Conservation (phyloP, 2,888 invertebrate species). For the Hirtodrosophila trivittata region DNA sequence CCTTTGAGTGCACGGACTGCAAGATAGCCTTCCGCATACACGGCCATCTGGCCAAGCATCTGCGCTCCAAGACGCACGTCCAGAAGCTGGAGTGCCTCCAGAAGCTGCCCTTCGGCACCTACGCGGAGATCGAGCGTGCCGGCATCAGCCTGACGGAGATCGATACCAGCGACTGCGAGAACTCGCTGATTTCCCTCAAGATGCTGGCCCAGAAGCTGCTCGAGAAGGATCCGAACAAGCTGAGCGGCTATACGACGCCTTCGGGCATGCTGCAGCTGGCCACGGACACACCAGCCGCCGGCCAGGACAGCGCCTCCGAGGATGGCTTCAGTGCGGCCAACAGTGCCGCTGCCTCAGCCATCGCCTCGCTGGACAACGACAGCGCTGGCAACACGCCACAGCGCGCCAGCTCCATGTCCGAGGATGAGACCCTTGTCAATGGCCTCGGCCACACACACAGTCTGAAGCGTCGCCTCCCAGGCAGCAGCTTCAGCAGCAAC, state of each 20-base stretch:
- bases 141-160: slow-evolving; percentile 96
- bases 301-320: slow-evolving; percentile 82
- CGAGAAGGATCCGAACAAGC: slow-evolving; percentile 91
- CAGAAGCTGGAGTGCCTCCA: slow-evolving; percentile 96
- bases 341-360: slow-evolving; percentile 78
- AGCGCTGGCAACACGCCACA: slow-evolving; percentile 80
- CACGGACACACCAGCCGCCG: slow-evolving; percentile 62
- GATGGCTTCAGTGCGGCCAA: slow-evolving; percentile 82
- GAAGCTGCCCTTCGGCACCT: slow-evolving; percentile 96
- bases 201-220: slow-evolving; percentile 91
- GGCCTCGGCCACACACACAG: slow-evolving; percentile 55
- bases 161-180: slow-evolving; percentile 98
- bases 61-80: slow-evolving; percentile 97
- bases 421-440: slow-evolving; percentile 72
- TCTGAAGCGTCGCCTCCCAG: slow-evolving; percentile 76
- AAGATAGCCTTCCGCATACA: slow-evolving; percentile 98
- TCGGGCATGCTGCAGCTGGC: slow-evolving; percentile 76
- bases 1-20: slow-evolving; percentile 98
- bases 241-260: slow-evolving; percentile 85
- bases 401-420: slow-evolving; percentile 78
- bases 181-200: slow-evolving; percentile 94
- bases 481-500: slow-evolving; percentile 77
- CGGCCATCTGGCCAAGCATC: slow-evolving; percentile 98
- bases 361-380: slow-evolving; percentile 80
- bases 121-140: slow-evolving; percentile 95